These are phyloP conservation scores for Rhea pennata DNA, from an alignment of 2,113 vertebrate species.

Conservation along the genomic window DNA sequence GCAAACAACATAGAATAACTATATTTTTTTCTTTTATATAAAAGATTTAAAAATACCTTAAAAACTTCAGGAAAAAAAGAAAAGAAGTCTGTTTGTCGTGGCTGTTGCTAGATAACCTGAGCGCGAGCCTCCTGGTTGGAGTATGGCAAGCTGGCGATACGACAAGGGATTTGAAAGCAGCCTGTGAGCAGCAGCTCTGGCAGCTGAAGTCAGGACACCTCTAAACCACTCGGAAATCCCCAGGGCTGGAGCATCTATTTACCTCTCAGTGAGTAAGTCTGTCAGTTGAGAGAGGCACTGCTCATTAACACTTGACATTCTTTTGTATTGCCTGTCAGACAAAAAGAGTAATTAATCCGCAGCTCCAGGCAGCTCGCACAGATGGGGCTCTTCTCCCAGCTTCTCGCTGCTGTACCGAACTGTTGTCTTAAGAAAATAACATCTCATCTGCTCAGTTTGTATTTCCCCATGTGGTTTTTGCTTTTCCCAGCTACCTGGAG, in stretches of 20 bases:
- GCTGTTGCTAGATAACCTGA: neutral
- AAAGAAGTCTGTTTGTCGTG: no score
- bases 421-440: neutral
- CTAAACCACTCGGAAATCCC: neutral
- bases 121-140: accelerated
- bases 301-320: neutral
- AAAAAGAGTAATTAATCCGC: neutral
- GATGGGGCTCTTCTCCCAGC: neutral
- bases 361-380: neutral
- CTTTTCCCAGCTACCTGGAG: neutral
- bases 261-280: neutral
- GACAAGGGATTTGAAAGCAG: accelerated
- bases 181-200: neutral
- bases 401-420: neutral
- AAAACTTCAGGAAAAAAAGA: no score
- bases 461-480: neutral
- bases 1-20: accelerated
- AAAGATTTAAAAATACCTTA: no score
- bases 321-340: neutral
- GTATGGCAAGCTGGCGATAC: accelerated
- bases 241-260: neutral
- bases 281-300: neutral
- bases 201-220: neutral
- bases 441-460: neutral
- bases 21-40: neutral